Conservation (phyloP, 2,797 vertebrate genomes). For the Dryobates pubescens region DNA sequence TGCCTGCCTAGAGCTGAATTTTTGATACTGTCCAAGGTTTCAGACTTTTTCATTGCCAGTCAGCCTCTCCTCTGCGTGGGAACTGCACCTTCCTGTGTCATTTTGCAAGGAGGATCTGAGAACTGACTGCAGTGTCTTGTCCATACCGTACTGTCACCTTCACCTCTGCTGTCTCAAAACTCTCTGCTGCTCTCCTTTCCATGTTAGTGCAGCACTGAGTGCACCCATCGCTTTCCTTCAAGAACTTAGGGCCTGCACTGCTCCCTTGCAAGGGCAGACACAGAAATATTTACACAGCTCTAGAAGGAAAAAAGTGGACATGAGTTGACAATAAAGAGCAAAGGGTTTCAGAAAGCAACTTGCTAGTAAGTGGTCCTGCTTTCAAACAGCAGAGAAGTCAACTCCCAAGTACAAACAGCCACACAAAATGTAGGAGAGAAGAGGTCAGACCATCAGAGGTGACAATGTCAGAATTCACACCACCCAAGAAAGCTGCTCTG, state of each 20-base stretch:
- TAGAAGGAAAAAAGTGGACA: neutral
- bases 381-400: neutral
- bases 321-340: neutral
- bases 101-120: neutral
- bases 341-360: neutral
- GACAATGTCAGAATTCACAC: neutral
- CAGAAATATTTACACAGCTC: neutral
- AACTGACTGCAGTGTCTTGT: neutral
- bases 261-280: neutral
- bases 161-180: neutral
- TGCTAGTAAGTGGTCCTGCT: neutral
- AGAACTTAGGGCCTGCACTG: neutral
- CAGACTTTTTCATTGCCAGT: neutral
- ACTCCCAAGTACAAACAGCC: neutral
- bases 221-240: neutral
- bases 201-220: neutral
- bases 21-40: neutral
- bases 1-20: neutral
- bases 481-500: neutral
- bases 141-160: neutral
- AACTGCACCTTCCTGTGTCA: rapidly evolving
- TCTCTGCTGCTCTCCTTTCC: neutral
- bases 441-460: neutral
- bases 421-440: neutral
- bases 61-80: neutral